A percentile compares a stretch with the other conserved stretches of the same genome.
phyloP scores from a whole-genome alignment of 1,140 invertebrate species.

The Gonioctena quinquepunctata region DNA sequence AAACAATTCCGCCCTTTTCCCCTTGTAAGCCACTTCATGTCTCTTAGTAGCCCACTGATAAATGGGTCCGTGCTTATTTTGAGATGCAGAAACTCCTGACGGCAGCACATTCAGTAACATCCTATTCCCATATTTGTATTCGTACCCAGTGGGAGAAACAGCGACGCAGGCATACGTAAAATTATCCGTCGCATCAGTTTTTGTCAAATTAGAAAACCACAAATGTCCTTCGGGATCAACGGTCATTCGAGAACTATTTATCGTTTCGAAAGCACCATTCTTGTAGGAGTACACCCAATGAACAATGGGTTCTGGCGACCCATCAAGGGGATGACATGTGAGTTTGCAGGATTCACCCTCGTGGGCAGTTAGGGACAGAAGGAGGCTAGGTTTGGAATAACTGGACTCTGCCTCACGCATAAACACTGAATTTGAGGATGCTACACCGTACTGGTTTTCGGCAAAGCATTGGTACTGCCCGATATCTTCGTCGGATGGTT shows the following conservation, averaged over 20 bases:
- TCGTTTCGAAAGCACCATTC: slow-evolving; percentile 78
- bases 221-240: slow-evolving; percentile 91
- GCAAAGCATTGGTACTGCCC: slow-evolving; percentile 98
- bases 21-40: slow-evolving; percentile 81
- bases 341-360: slow-evolving; percentile 89
- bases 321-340: slow-evolving; percentile 87
- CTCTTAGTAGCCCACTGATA: slow-evolving; percentile 84
- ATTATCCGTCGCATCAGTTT: slow-evolving; percentile 78
- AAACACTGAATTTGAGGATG: slow-evolving; percentile 92
- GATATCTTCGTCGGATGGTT: slow-evolving; percentile 87
- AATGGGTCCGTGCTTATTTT: slow-evolving; percentile 77
- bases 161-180: slow-evolving; percentile 89
- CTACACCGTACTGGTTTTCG: slow-evolving; percentile 90
- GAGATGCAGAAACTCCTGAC: slow-evolving; percentile 72
- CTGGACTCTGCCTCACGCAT: slow-evolving; percentile 93
- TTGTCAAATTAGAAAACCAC: slow-evolving; percentile 93
- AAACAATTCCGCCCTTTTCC: slow-evolving; percentile 79
- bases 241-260: slow-evolving; percentile 92
- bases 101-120: slow-evolving; percentile 78
- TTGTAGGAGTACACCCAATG: slow-evolving; percentile 89
- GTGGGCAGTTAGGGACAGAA: slow-evolving; percentile 66
- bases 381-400: slow-evolving; percentile 79
- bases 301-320: slow-evolving; percentile 91
- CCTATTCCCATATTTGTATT: slow-evolving; percentile 89
- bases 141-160: slow-evolving; percentile 82